These are phyloP conservation scores for Lepidonotus clava DNA, from an alignment of 2,888 invertebrate genomes.

Conservation along the genomic window DNA sequence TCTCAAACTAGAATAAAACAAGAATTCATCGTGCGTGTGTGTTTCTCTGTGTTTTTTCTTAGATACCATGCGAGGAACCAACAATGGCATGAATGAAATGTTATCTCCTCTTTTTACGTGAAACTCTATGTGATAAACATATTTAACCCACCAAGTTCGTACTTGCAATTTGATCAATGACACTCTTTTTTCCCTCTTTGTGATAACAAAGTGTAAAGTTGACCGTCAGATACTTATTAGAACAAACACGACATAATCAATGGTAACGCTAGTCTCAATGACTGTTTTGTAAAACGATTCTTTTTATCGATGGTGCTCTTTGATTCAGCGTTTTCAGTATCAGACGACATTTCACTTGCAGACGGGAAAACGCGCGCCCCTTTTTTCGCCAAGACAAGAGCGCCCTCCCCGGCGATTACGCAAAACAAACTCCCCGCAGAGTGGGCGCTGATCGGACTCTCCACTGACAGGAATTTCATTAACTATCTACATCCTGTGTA, in stretches of 20 bases:
- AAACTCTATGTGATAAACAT: background rate
- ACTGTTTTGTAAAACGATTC: slow-evolving; percentile 33
- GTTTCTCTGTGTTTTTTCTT: too few relatives aligned
- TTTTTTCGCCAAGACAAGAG: slow-evolving; percentile 50
- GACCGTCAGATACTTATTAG: slow-evolving; percentile 27
- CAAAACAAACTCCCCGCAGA: slow-evolving; percentile 28
- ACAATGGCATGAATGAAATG: too few relatives aligned
- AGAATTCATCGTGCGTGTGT: too few relatives aligned
- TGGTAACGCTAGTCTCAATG: background rate
- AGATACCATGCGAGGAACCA: too few relatives aligned
- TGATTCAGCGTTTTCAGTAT: slow-evolving; percentile 33
- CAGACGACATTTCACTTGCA: slow-evolving; percentile 43
- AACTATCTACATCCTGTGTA: slow-evolving; percentile 47
- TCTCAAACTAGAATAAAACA: too few relatives aligned
- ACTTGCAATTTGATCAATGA: slow-evolving; percentile 7
- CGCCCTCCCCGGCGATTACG: slow-evolving; percentile 52
- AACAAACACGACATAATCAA: background rate
- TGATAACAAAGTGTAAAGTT: slow-evolving; percentile 19
- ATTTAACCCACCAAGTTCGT: background rate
- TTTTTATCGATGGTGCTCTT: slow-evolving; percentile 43
- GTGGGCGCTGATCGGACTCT: slow-evolving; percentile 31
- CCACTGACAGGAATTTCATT: slow-evolving; percentile 46
- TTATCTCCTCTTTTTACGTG: too few relatives aligned
- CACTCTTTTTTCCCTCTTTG: background rate
- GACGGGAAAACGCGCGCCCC: background rate